A percentile compares a stretch with the other conserved stretches of the same genome.
phyloP scores from a whole-genome alignment of 1,140 invertebrate species.

The Cydia amplana region DNA sequence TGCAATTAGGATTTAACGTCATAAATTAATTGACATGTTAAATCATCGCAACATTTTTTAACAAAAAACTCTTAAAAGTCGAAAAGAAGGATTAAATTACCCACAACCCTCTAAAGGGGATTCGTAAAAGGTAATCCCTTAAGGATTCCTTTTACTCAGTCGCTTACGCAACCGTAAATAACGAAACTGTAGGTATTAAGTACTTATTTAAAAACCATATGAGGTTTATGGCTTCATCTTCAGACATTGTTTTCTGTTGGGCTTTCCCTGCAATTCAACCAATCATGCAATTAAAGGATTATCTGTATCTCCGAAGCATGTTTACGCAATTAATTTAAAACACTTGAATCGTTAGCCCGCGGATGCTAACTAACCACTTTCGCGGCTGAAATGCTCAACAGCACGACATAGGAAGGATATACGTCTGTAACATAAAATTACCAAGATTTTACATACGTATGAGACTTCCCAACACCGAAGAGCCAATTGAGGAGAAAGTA shows the following conservation, averaged over 20 bases:
- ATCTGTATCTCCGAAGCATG: neutral
- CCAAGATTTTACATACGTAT: constrained; percentile 3
- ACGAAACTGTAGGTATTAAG: no score
- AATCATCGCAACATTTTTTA: neutral
- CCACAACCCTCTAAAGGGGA: neutral
- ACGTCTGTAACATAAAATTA: neutral
- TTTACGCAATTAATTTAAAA: neutral
- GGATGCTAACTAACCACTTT: neutral
- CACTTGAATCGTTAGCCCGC: neutral
- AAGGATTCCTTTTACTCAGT: constrained; percentile 1
- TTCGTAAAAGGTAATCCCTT: neutral
- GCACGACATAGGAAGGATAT: constrained; percentile 8
- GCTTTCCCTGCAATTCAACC: neutral
- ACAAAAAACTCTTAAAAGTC: neutral
- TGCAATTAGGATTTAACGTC: neutral
- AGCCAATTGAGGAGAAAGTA: constrained; percentile 15
- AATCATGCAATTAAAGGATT: neutral
- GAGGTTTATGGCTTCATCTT: neutral
- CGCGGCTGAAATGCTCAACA: neutral
- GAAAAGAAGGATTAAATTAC: constrained; percentile 2
- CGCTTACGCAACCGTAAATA: neutral
- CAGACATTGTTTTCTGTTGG: neutral
- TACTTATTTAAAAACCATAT: neutral
- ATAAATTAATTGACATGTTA: no score
- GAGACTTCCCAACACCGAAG: constrained; percentile 1